Evolutionary conservation across 2,797 vertebrate species (phyloP).

Genomic region (Sebastes taczanowskii): DNA sequence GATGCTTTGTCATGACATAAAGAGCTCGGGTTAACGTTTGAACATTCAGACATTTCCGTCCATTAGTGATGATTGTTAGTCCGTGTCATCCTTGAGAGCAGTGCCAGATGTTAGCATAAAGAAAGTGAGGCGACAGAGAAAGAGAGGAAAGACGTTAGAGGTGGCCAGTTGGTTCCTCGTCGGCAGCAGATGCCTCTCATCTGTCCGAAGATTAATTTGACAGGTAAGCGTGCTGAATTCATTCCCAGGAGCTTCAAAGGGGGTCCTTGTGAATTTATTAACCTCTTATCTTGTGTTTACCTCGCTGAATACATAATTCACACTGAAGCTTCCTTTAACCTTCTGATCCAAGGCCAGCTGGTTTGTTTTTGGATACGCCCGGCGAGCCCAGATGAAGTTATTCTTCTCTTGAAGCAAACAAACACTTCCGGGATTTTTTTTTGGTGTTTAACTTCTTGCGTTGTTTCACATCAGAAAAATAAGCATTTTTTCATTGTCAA

Average conservation of each 20-base stretch:
- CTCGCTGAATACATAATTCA: conserved; percentile 56
- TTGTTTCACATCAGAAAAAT: conserved; percentile 17
- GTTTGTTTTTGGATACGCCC: conserved; percentile 23
- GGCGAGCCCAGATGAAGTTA: conserved; percentile 4
- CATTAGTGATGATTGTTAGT: conserved; percentile 33
- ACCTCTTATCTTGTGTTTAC: conserved; percentile 67
- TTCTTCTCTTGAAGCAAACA: conserved; percentile 49
- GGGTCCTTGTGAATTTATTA: conserved; percentile 57
- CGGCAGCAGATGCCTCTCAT: conserved; percentile 63
- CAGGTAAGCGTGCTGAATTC: conserved; percentile 50
- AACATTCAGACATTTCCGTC: conserved; percentile 35
- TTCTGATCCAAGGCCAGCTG: conserved; percentile 42
- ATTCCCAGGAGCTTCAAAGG: conserved; percentile 55
- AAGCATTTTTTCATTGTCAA: conserved; percentile 14
- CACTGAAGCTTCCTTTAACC: conserved; percentile 48
- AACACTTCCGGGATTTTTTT: conserved; percentile 40
- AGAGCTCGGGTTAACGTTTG: conserved; percentile 48
- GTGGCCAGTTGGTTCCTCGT: conserved; percentile 36
- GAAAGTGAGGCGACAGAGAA: conserved; percentile 29
- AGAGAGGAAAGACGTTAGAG: conserved; percentile 9
- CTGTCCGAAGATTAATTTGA: conserved; percentile 58
- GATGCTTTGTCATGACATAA: conserved; percentile 34
- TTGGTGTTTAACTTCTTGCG: conserved; percentile 13
- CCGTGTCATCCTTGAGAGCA: conserved; percentile 19
- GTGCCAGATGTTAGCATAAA: conserved; percentile 60